Percentiles rank a stretch among this genome's conserved stretches.
These are phyloP conservation scores for Calliopsis andreniformis DNA, from an alignment of 1,140 invertebrate species.

Conservation along the genomic window DNA sequence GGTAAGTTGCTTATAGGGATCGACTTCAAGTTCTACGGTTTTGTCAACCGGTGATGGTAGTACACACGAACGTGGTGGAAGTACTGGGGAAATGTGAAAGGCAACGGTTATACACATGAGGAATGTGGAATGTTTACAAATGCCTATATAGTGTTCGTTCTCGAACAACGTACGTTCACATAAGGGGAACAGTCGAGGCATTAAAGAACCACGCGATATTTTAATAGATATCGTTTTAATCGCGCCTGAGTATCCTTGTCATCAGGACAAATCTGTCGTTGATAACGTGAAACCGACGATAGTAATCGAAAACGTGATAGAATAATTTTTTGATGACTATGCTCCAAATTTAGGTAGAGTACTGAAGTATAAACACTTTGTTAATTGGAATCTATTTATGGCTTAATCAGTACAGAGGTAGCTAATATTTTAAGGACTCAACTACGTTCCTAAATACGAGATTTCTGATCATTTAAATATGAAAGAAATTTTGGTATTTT, in stretches of 20 bases:
- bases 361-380: no score
- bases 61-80: constrained; percentile 3
- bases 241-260: not conserved
- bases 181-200: constrained; percentile 18
- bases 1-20: not conserved
- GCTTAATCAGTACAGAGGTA: no score
- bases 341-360: not conserved
- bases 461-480: no score
- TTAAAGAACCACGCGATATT: constrained; percentile 4
- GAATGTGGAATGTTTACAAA: constrained; percentile 72
- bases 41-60: constrained; percentile 8
- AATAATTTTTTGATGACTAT: not conserved
- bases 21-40: not conserved
- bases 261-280: not conserved
- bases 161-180: constrained; percentile 60
- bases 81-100: constrained; percentile 66
- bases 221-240: constrained; percentile 4
- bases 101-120: constrained; percentile 55
- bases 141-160: constrained; percentile 59
- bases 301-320: not conserved
- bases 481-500: no score
- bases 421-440: no score
- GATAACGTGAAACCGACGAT: not conserved
- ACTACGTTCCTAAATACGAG: no score
- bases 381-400: no score